Conservation (phyloP, 2,888 invertebrate species). For the Barypeithes pellucidus region DNA sequence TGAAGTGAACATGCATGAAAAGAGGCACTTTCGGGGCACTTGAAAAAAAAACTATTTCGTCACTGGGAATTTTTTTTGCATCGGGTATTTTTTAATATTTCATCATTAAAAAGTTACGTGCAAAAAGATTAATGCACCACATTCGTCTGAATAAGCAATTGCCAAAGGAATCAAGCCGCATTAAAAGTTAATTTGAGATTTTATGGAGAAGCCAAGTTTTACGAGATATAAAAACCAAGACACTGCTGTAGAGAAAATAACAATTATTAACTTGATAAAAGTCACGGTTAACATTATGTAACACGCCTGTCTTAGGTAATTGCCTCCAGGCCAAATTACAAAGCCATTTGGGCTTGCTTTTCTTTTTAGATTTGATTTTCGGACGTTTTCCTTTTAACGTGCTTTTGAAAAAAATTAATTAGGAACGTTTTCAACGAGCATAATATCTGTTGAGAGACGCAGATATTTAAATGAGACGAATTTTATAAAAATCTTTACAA, state of each 20-base stretch:
- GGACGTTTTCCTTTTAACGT: neutral
- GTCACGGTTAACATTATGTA: neutral
- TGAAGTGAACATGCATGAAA: too few species aligned
- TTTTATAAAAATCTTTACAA: too few species aligned
- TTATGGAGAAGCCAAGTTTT: neutral
- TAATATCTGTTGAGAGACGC: neutral
- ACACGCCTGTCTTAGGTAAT: constrained; percentile 4
- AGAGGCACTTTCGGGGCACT: too few species aligned
- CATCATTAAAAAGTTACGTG: too few species aligned
- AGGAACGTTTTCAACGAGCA: neutral
- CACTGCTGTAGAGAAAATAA: neutral
- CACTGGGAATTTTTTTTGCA: too few species aligned
- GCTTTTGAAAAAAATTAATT: neutral
- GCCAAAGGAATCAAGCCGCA: neutral
- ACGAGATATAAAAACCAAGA: neutral
- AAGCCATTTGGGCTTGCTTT: neutral
- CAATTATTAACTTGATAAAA: constrained; percentile 2
- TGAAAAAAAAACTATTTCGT: too few species aligned
- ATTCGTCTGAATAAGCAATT: neutral
- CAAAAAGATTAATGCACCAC: too few species aligned
- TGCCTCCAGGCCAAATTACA: neutral
- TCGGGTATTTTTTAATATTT: too few species aligned
- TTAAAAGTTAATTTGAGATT: neutral
- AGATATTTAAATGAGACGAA: too few species aligned
- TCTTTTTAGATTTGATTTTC: neutral